These are phyloP conservation scores for Silvanus unidentatus DNA, from an alignment of 2,888 invertebrate species.

Conservation along the genomic window DNA sequence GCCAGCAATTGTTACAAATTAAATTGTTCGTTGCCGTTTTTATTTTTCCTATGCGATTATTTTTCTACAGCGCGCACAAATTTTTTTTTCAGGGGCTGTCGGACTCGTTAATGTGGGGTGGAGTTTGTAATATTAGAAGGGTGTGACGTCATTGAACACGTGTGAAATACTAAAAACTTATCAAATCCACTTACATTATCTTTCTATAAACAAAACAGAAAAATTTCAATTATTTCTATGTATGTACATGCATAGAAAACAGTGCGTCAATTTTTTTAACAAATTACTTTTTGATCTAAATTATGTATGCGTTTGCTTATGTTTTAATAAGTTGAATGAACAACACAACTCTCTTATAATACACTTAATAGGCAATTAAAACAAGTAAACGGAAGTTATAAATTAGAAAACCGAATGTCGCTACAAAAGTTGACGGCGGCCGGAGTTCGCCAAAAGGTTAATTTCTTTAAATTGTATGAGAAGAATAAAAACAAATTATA, in stretches of 20 bases:
- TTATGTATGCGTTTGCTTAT: slow-evolving; percentile 13
- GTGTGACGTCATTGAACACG: slow-evolving; percentile 29
- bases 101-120: background rate
- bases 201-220: no score
- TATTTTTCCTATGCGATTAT: no score
- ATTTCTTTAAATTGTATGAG: background rate
- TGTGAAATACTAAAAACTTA: slow-evolving; percentile 16
- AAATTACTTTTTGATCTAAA: slow-evolving; percentile 11
- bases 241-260: no score
- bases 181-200: no score
- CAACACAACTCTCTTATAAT: slow-evolving; percentile 20
- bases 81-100: no score
- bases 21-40: no score
- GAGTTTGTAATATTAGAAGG: slow-evolving; percentile 19
- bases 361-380: slow-evolving; percentile 30
- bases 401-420: slow-evolving; percentile 23
- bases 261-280: no score
- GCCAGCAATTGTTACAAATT: no score
- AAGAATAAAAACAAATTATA: no score
- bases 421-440: slow-evolving; percentile 11
- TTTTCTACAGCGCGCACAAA: no score
- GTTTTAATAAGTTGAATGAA: slow-evolving; percentile 20
- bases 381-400: slow-evolving; percentile 30
- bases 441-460: slow-evolving; percentile 15
- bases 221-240: no score